These are phyloP conservation scores for Oryzias woworae DNA, from an alignment of 2,113 vertebrate species.

Conservation along the genomic window DNA sequence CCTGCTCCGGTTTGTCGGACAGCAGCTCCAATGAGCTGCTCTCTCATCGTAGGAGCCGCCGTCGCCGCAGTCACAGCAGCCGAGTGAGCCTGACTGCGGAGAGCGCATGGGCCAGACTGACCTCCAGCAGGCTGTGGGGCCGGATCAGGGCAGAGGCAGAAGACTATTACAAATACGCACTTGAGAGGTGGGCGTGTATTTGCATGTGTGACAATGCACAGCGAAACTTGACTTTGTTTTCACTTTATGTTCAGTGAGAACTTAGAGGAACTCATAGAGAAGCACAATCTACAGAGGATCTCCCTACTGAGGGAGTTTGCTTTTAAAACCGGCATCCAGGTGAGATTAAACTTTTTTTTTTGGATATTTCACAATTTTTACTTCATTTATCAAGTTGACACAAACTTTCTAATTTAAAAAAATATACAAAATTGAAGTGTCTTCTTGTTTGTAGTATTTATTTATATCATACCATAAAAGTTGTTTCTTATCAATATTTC, in stretches of 20 bases:
- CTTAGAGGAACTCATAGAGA: conserved; percentile 85
- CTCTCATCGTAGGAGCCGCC: conserved; percentile 87
- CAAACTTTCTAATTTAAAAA: too few species aligned
- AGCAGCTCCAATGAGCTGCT: conserved; percentile 85
- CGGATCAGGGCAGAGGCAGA: conserved; percentile 85
- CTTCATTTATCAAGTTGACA: background rate
- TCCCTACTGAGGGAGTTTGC: conserved; percentile 92
- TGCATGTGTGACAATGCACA: conserved; percentile 6
- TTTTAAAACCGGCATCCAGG: conserved; percentile 93
- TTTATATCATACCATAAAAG: too few species aligned
- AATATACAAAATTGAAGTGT: too few species aligned
- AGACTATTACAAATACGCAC: conserved; percentile 84
- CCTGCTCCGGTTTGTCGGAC: conserved; percentile 85
- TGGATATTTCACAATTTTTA: background rate
- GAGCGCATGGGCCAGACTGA: conserved; percentile 87
- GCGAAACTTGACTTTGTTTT: conserved; percentile 15
- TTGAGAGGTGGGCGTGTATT: conserved; percentile 79
- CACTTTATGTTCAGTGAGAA: conserved; percentile 79
- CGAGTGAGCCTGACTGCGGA: conserved; percentile 68
- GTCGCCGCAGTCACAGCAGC: conserved; percentile 77
- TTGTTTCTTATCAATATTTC: too few species aligned
- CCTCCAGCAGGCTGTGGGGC: conserved; percentile 88
- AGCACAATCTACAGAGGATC: conserved; percentile 86
- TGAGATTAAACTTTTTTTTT: conserved; percentile 53
- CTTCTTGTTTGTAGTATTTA: too few species aligned